These are phyloP conservation scores for Brachymystax lenok DNA, from an alignment of 2,797 vertebrate species.

Conservation along the genomic window DNA sequence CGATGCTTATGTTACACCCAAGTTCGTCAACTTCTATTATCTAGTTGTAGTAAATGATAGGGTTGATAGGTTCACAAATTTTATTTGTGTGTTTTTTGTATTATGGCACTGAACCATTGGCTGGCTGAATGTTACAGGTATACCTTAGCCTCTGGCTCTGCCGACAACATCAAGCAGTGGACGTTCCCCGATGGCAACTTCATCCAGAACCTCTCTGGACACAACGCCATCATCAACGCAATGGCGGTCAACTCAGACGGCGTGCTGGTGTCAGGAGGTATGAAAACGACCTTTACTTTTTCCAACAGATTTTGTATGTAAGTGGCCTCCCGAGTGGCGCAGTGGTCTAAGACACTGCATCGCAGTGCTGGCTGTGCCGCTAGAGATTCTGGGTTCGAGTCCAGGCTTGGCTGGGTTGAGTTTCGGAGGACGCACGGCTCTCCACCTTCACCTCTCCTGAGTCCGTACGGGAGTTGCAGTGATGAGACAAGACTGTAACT, in stretches of 20 bases:
- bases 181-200: conserved; percentile 97
- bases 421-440: too few species aligned
- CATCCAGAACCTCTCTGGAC: conserved; percentile 97
- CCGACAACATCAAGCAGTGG: conserved; percentile 99
- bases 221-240: conserved; percentile 97
- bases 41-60: neutral
- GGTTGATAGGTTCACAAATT: neutral
- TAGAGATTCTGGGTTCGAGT: too few species aligned
- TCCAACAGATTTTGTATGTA: neutral
- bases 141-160: conserved; percentile 96
- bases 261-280: conserved; percentile 97
- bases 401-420: too few species aligned
- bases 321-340: too few species aligned
- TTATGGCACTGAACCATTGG: too few species aligned
- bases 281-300: neutral
- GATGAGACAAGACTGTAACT: too few species aligned
- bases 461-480: too few species aligned
- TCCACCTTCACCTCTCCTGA: too few species aligned
- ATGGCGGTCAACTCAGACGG: conserved; percentile 95
- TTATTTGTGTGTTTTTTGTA: neutral
- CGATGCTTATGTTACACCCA: neutral
- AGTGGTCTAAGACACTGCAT: too few species aligned
- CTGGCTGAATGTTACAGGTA: conserved; percentile 76
- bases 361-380: too few species aligned
- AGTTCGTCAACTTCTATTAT: neutral